phyloP scores from a whole-genome alignment of 2,888 invertebrate genomes.

The Tipula lateralis region DNA sequence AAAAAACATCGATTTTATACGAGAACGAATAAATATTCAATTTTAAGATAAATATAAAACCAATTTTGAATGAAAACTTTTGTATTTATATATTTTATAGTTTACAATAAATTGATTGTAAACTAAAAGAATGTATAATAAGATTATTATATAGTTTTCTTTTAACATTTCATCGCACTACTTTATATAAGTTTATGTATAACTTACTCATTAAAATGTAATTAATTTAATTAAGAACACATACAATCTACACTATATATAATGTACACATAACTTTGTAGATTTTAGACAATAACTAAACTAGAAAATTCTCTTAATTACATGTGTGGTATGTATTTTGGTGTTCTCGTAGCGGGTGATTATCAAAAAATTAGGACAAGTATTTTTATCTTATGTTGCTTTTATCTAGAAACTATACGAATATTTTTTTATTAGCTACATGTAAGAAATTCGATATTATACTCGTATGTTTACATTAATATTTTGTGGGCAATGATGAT shows the following conservation, averaged over 20 bases:
- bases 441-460: background rate
- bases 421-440: background rate
- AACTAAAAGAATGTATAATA: background rate
- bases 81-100: background rate
- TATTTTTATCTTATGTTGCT: background rate
- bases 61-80: background rate
- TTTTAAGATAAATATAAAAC: background rate
- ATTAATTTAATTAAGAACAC: background rate
- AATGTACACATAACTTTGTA: background rate
- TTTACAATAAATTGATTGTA: background rate
- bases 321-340: background rate
- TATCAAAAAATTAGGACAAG: background rate
- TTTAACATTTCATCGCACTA: background rate
- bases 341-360: background rate
- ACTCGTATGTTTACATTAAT: too few relatives aligned
- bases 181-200: background rate
- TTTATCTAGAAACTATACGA: background rate
- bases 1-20: background rate
- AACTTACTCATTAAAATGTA: background rate
- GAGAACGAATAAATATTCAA: background rate
- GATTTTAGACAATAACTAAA: background rate
- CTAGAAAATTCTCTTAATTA: background rate
- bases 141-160: background rate
- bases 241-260: background rate
- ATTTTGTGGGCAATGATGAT: too few relatives aligned